Evolutionary conservation across 2,797 vertebrate genomes (phyloP), one percentile per base, ranked within the genome.

Genomic region (Dryobates pubescens): DNA sequence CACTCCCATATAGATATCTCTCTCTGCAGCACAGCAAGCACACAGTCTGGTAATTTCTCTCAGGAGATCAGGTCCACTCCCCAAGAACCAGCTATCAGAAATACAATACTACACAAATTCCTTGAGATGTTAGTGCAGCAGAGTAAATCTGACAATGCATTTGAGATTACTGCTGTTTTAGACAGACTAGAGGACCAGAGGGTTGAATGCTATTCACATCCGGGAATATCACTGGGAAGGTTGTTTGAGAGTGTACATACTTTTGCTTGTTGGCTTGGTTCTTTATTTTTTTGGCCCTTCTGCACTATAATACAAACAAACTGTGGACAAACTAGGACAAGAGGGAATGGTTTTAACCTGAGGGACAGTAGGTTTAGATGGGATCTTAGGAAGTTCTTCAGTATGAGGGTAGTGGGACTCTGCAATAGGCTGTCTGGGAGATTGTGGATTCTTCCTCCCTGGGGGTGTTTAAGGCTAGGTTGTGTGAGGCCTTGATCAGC

Each of bases 61-160:
- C 70, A 61, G 79, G 53, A 78, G 7, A 22, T 85, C 63, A 61
- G 45, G 27, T 81, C 36, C 36, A 36, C 9, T 36, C 49, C 78
- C 64, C 64, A 90, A 82, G 67, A 93, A 76, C 43, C 67, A 69
- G 53, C 64, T 73, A 83, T 24, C 32, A 88, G 90, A 85, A 94
- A 90, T 64, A 67, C 0, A 57, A 87, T 73, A 68, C 61, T 47
- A 67, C 16, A 11, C 47, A 70, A 89, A 94, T 64, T 59, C 43
- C 38, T 30, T 20, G 59, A 80, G 22, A 70, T 90, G 81, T 87
- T 84, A 90, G n/a, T 59, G 47, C 18, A 93, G 56, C 32, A 81
- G 56, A 89, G 47, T 57, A 85, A 94, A 80, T 7, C 49, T 94
- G 59, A 88, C 70, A 86, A 76, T 81, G 84, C 4, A 4, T 71